Base-by-base conservation (phyloP, 2,888 invertebrate genomes). In the Synanthedon andrenaeformis region DNA sequence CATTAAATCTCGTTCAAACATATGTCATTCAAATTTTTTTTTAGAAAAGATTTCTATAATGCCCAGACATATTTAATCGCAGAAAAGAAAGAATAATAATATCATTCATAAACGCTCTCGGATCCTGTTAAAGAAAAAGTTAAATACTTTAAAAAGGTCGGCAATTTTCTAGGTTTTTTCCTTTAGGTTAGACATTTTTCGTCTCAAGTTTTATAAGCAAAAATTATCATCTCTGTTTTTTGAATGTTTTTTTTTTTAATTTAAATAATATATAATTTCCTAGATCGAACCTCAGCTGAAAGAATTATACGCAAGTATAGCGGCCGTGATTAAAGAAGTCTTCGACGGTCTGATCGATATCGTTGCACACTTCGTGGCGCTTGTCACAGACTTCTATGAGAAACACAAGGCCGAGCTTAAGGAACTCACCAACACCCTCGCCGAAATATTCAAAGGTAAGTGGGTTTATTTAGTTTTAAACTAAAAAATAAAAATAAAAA, bases 391-490 rank as follows among this genome's bases (percentile, higher is more conserved):
- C 62, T 79, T 92, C 69, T 73, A 91, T 54, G 91, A 92, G 60
- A 89, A 90, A 55, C 91, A 92, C 71, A 91, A 92, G 73, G 89
- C 89, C 12, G 92, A 93, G 62, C 76, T 93, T 1, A 89, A 92
- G 57, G 90, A 91, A 60, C 66, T 92, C 3, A 81, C 89, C 50
- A 84, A 88, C 53, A 75, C 83, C 0, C 62, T 91, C 42, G 77
- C 88, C 12, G 89, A 89, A 55, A 77, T 89, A 57, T 82, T 88
- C 63, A 88, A 88, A 66, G 89, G 89, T 89, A 62, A 63, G 66
- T 53, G 35, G 35, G 10, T 35, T 35, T 35, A 10, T 35, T 35
- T 35, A 35, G n/a, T 11, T 10, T 45, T 23, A 3, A n/a, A n/a
- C n/a, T n/a, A n/a, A 14, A 42, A 8, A 23, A 12, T 12, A 45